phyloP scores from a whole-genome alignment of 64 coral and sea anemone genomes.

The Cladopsammia gracilis region DNA sequence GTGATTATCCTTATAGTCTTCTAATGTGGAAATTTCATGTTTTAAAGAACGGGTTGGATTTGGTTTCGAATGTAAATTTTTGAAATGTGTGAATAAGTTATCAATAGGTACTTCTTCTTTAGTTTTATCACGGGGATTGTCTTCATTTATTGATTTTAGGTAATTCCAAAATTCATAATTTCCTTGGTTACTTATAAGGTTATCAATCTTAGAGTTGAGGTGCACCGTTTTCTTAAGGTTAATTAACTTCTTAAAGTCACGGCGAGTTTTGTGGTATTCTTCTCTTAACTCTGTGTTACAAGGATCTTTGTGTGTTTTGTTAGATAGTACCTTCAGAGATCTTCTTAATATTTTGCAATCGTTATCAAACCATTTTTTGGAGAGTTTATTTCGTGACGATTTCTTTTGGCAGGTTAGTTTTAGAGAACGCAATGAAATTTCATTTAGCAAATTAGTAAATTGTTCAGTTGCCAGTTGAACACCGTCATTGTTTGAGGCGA shows the following conservation, averaged over 20 bases:
- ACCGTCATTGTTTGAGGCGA: not conserved
- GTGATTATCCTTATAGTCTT: not conserved
- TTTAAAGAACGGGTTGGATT: not conserved
- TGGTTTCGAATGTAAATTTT: not conserved
- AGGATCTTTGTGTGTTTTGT: too few relatives aligned
- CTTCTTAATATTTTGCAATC: too few relatives aligned
- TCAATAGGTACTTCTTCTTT: not conserved
- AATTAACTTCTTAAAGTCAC: too few relatives aligned
- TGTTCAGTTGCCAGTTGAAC: slow-evolving; percentile 9
- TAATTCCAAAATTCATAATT: not conserved
- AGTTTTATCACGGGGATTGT: not conserved
- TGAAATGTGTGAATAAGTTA: not conserved
- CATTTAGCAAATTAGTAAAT: not conserved
- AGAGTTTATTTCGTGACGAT: too few relatives aligned
- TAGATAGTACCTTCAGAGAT: too few relatives aligned
- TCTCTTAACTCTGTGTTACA: too few relatives aligned
- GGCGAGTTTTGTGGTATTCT: too few relatives aligned
- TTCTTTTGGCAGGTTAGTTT: not conserved
- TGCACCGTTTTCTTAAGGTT: not conserved
- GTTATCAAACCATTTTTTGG: too few relatives aligned
- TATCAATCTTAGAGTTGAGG: not conserved
- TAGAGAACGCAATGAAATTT: not conserved
- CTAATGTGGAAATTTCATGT: not conserved
- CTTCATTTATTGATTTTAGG: not conserved
- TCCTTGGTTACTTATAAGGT: not conserved